A percentile compares a stretch with the other conserved stretches of the same genome.
phyloP scores from a whole-genome alignment of 2,797 vertebrate genomes.

The Sylvilagus floridanus region DNA sequence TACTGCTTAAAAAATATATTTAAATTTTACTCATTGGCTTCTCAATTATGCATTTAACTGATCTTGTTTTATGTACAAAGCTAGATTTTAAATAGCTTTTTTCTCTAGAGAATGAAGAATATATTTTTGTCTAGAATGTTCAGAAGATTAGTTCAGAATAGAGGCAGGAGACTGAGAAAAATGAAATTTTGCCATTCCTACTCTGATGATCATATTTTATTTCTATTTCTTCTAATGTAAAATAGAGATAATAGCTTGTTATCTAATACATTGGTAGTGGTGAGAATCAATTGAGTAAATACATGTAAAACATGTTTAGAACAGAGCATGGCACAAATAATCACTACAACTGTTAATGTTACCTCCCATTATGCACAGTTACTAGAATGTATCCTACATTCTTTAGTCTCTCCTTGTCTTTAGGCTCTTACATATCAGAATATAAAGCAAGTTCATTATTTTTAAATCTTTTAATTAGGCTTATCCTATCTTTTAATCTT shows the following conservation, averaged over 20 bases:
- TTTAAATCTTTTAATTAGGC: neutral
- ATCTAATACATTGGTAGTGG: neutral
- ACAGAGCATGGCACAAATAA: neutral
- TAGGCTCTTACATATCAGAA: neutral
- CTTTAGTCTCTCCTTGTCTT: neutral
- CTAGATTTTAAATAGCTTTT: neutral
- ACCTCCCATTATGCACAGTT: neutral
- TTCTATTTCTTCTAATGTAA: conserved; percentile 27
- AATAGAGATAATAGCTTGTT: conserved; percentile 13
- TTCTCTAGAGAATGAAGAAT: conserved; percentile 8
- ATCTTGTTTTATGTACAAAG: neutral
- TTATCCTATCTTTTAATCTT: neutral
- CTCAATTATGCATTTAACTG: neutral
- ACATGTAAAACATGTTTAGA: conserved; percentile 18
- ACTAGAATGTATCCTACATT: neutral
- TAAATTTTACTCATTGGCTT: neutral
- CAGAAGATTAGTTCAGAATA: conserved; percentile 42
- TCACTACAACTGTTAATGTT: conserved; percentile 8
- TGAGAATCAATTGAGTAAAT: conserved; percentile 33
- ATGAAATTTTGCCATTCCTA: neutral
- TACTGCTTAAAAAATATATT: conserved; percentile 20
- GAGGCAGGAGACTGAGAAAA: conserved; percentile 35
- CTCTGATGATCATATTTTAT: neutral
- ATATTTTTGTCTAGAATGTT: neutral
- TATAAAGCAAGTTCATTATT: conserved; percentile 30